Conservation (phyloP, 2,888 invertebrate species). For the Torymus tubicola region DNA sequence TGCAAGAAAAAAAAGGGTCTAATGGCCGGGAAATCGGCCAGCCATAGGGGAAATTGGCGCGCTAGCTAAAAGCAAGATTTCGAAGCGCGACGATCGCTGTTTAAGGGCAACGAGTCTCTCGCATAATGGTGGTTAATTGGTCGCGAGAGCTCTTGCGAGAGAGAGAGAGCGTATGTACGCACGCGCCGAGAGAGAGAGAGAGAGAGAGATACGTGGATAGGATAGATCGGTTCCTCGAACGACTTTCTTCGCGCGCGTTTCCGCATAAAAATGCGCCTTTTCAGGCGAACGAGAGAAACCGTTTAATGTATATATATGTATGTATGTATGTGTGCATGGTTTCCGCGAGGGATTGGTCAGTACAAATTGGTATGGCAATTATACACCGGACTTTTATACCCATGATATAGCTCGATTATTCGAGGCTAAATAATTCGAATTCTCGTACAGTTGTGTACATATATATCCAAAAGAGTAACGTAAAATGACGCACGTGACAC, state of each 20-base stretch:
- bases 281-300: too few species aligned
- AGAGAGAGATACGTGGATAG: too few species aligned
- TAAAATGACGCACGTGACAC: too few species aligned
- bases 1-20: conserved; percentile 23
- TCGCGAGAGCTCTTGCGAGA: conserved; percentile 10
- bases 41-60: conserved; percentile 8
- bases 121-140: conserved; percentile 44
- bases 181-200: not conserved
- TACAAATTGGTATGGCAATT: too few species aligned
- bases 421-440: too few species aligned
- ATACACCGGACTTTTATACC: too few species aligned
- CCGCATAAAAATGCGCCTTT: conserved; percentile 36
- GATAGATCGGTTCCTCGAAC: conserved; percentile 37
- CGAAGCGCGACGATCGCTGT: conserved; percentile 23
- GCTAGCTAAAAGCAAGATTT: not conserved
- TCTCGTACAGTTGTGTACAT: too few species aligned
- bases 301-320: too few species aligned
- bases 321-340: not conserved
- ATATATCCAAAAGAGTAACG: too few species aligned
- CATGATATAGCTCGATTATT: too few species aligned
- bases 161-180: not conserved
- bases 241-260: conserved; percentile 42
- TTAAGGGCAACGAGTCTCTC: conserved; percentile 34
- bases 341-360: not conserved
- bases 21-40: not conserved